Conservation (phyloP, 2,888 invertebrate species). For the Scaptomyza polygonia region DNA sequence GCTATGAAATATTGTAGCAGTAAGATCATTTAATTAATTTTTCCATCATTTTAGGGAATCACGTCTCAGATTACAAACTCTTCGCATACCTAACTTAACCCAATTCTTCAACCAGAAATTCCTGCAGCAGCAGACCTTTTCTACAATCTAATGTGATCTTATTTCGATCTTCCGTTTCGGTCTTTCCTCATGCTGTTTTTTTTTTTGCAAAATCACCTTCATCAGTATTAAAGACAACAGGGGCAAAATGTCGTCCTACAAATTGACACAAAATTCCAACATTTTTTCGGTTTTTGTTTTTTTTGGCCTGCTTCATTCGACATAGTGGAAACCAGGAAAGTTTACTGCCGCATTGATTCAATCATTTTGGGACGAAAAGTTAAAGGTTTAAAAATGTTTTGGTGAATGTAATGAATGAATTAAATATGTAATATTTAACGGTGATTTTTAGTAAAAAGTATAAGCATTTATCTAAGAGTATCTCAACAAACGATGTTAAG, state of each 20-base stretch:
- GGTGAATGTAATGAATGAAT: too few species aligned
- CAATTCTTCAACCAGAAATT: not conserved
- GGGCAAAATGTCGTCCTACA: slow-evolving; percentile 76
- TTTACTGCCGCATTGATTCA: slow-evolving; percentile 63
- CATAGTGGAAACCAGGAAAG: slow-evolving; percentile 29
- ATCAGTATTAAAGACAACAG: slow-evolving; percentile 62
- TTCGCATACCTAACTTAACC: not conserved
- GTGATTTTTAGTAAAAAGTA: too few species aligned
- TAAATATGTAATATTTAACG: too few species aligned
- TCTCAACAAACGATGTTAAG: too few species aligned
- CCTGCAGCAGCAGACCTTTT: not conserved
- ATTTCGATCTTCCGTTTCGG: slow-evolving; percentile 18
- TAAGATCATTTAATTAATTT: slow-evolving; percentile 22
- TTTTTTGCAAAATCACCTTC: slow-evolving; percentile 30
- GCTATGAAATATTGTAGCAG: not conserved
- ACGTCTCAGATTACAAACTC: not conserved
- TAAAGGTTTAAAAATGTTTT: too few species aligned
- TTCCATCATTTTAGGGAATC: not conserved
- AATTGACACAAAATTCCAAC: slow-evolving; percentile 78
- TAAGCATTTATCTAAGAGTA: too few species aligned
- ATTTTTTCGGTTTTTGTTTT: slow-evolving; percentile 49
- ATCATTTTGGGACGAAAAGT: slow-evolving; percentile 71
- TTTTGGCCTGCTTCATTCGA: slow-evolving; percentile 41
- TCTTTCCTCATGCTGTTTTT: slow-evolving; percentile 6
- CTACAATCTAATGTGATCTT: slow-evolving; percentile 9